These are phyloP conservation scores for Rhinella marina DNA, from an alignment of 2,797 vertebrate genomes.

Conservation along the genomic window DNA sequence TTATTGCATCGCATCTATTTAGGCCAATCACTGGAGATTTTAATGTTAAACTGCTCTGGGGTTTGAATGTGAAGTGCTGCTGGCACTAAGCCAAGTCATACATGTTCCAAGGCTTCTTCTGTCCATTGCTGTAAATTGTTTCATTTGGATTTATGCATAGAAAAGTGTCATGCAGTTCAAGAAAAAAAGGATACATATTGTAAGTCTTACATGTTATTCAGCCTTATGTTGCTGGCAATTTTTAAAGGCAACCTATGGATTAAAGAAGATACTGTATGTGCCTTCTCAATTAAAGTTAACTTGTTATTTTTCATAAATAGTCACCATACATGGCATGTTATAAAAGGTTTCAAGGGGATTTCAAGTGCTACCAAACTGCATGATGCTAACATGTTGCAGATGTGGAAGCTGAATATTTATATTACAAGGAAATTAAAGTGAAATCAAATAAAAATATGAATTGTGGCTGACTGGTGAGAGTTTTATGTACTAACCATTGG, in stretches of 20 bases:
- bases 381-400: not conserved
- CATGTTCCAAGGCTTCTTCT: not conserved
- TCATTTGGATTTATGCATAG: not conserved
- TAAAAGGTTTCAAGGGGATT: not conserved
- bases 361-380: not conserved
- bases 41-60: conserved; percentile 55
- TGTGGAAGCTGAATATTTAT: not conserved
- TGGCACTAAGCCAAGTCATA: not conserved
- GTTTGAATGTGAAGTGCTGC: conserved; percentile 23
- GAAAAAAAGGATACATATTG: not conserved
- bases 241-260: not conserved
- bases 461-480: not conserved
- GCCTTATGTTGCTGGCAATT: not conserved
- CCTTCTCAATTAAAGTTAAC: not conserved
- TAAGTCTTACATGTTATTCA: not conserved
- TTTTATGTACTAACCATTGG: not conserved
- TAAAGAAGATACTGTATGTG: not conserved
- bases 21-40: conserved; percentile 31
- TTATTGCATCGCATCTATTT: conserved; percentile 56
- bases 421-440: conserved; percentile 1
- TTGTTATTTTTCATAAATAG: not conserved
- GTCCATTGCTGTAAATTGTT: not conserved
- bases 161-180: not conserved
- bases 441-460: not conserved
- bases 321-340: too few species aligned